Percentiles rank a stretch among this genome's conserved stretches.
Conservation (phyloP, 2,797 vertebrate genomes). For the Myoxocephalus aenaeus region DNA sequence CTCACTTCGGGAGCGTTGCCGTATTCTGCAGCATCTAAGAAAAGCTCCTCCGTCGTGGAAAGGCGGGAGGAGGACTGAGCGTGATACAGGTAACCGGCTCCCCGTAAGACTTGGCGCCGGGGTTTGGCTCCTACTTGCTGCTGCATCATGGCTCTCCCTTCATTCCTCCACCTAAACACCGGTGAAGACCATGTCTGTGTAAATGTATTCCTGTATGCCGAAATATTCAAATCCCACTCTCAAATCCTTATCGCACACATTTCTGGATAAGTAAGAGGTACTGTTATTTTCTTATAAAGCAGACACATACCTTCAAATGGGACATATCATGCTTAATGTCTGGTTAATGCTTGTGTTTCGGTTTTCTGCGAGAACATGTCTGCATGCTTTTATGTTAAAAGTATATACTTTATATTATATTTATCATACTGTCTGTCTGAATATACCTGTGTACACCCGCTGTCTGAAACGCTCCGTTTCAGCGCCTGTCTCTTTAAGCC, state of each 20-base stretch:
- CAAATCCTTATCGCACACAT: not conserved
- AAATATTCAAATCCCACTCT: not conserved
- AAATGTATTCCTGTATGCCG: not conserved
- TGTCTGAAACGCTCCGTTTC: not conserved
- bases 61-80: conserved; percentile 85
- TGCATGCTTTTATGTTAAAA: not conserved
- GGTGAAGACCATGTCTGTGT: not conserved
- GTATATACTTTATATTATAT: not conserved
- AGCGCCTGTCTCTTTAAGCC: not conserved
- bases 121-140: conserved; percentile 86
- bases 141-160: conserved; percentile 73
- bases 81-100: conserved; percentile 91
- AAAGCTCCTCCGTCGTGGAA: conserved; percentile 90
- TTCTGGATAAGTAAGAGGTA: not conserved
- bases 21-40: conserved; percentile 93
- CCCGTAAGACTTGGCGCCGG: conserved; percentile 86
- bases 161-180: conserved; percentile 71
- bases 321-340: not conserved
- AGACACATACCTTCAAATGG: not conserved
- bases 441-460: not conserved
- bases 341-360: not conserved
- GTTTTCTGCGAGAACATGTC: not conserved
- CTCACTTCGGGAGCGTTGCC: conserved; percentile 93
- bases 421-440: not conserved
- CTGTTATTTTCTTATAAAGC: not conserved